Base-by-base conservation (phyloP, 2,113 vertebrate genomes). In the Otis tarda region DNA sequence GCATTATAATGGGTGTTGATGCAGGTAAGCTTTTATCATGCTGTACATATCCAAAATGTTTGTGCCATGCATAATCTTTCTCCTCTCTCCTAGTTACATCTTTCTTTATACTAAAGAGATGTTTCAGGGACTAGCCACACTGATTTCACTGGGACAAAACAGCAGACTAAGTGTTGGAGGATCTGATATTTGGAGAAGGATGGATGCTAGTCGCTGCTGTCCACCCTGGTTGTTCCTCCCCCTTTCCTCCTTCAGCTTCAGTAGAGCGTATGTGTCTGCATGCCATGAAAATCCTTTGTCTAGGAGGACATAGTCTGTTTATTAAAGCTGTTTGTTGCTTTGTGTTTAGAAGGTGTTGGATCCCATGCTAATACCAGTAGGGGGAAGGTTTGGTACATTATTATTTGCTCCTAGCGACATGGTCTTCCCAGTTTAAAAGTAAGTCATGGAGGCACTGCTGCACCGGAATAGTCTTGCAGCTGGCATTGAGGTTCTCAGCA, bases 1-100 rank as follows among this genome's bases (percentile, higher is more conserved):
- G 99, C 2, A 81, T 99, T 88, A 81, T 99, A 87, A 99, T 99
- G 78, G 99, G 99, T 3, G 94, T 99, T 68, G 98, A 99, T 93
- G 99, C 98, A 97, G 99, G 99, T 99, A 95, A 97, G 98, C 18
- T 83, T 69, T 87, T 50, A 19, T 65, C 65, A 33, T 7, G 1
- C 67, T 55, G 18, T 10, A 2, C 1, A 0, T 11, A 5, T 5
- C 74, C 56, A 39, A 77, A 82, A 41, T 30, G 20, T 20, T 43
- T 47, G 13, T 3, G 1, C 27, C 16, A 1, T 12, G 6, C 28
- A 61, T 23, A 31, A 18, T 7, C 28, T 43, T 71, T 21, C 50
- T 83, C 4, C 18, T 47, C 5, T 68, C 16, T 20, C 12, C 18
- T 1, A 0, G 5, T 7, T 24, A 82, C 53, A n/a, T 14, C 7